These are phyloP conservation scores for Nycticryphes semicollaris DNA, from an alignment of 2,113 vertebrate genomes.

Conservation along the genomic window DNA sequence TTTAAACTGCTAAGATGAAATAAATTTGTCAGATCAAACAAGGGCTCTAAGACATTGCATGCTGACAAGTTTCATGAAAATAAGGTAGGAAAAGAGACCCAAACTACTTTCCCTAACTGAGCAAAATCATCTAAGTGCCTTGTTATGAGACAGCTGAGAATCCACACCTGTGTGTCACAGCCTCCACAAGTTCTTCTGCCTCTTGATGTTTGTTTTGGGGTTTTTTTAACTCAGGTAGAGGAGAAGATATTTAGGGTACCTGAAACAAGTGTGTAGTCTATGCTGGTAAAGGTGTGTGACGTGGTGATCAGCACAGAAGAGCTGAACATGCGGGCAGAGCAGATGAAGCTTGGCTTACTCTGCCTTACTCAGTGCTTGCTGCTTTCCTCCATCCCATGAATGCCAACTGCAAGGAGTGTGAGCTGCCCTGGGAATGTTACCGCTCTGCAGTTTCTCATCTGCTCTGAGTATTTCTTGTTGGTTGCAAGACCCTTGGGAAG, in stretches of 20 bases:
- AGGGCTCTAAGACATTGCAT: not conserved
- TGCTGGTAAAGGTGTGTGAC: not conserved
- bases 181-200: not conserved
- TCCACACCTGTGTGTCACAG: not conserved
- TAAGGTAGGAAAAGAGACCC: not conserved
- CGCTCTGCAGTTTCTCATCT: not conserved
- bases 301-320: not conserved
- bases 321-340: not conserved
- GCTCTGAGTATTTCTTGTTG: not conserved
- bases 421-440: not conserved
- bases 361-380: not conserved
- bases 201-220: not conserved
- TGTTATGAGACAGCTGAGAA: not conserved
- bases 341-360: not conserved
- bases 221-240: not conserved
- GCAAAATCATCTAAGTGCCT: not conserved
- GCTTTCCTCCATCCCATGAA: not conserved
- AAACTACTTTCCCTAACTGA: not conserved
- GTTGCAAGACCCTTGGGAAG: not conserved
- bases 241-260: not conserved
- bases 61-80: not conserved
- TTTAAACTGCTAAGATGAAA: not conserved
- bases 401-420: fast-evolving
- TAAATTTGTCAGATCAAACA: not conserved
- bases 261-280: fast-evolving